phyloP scores from a whole-genome alignment of 2,113 vertebrate species.

The Coracopsis vasa region DNA sequence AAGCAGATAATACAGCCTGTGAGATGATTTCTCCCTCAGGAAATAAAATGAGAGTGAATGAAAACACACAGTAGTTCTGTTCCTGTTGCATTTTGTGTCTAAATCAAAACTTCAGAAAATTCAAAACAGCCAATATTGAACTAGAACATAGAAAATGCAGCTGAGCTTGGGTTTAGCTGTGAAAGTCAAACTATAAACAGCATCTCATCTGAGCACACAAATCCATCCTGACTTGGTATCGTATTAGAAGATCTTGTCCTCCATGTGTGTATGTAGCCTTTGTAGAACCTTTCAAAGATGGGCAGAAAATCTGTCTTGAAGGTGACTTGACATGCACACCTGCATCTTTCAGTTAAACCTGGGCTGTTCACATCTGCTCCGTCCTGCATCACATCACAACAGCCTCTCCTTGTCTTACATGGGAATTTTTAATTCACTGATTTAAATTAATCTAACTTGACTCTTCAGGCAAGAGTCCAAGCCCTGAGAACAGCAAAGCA shows the following conservation, averaged over 20 bases:
- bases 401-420: not conserved
- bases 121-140: not conserved
- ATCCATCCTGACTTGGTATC: not conserved
- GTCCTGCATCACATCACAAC: not conserved
- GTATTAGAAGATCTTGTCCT: fast-evolving
- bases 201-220: fast-evolving
- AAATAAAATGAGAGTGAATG: not conserved
- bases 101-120: not conserved
- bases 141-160: not conserved
- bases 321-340: not conserved
- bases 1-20: not conserved
- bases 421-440: not conserved
- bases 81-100: not conserved
- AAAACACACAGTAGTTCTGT: not conserved
- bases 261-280: not conserved
- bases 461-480: not conserved
- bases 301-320: not conserved
- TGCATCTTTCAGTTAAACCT: not conserved
- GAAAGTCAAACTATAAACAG: not conserved
- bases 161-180: not conserved
- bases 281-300: not conserved
- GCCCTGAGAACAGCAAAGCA: not conserved
- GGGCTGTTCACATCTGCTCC: not conserved
- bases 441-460: not conserved
- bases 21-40: not conserved